phyloP scores from a whole-genome alignment of 30 jellyfish, hydroid and myxozoan genomes.

The Pseudorhiza aurosa region DNA sequence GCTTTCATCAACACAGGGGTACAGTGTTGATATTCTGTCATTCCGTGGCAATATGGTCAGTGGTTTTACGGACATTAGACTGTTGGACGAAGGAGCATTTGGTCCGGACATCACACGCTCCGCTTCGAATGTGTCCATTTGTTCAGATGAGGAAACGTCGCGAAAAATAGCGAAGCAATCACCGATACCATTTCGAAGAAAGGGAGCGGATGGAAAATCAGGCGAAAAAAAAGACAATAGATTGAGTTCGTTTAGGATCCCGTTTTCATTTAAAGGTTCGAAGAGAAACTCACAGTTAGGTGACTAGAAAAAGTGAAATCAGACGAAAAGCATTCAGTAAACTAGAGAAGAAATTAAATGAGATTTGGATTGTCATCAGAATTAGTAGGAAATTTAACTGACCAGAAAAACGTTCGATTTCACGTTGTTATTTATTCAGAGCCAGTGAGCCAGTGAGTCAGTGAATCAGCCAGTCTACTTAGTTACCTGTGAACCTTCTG shows the following conservation, averaged over 20 bases:
- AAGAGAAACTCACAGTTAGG: conserved; percentile 77
- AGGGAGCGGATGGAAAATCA: conserved; percentile 35
- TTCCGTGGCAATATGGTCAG: conserved; percentile 82
- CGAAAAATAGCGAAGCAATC: conserved; percentile 79
- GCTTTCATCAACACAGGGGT: conserved; percentile 74
- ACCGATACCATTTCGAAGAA: conserved; percentile 59
- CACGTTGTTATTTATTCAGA: too few relatives aligned
- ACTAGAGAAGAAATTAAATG: too few relatives aligned
- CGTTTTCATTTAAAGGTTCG: conserved; percentile 85
- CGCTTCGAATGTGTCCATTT: conserved; percentile 84
- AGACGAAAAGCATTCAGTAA: too few relatives aligned
- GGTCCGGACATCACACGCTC: conserved; percentile 70
- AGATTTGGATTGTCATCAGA: too few relatives aligned
- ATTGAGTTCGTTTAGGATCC: conserved; percentile 79
- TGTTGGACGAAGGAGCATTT: conserved; percentile 52
- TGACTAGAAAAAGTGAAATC: conserved; percentile 47
- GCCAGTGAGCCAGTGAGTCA: too few relatives aligned
- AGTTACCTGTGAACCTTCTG: too few relatives aligned
- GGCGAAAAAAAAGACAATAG: conserved; percentile 78
- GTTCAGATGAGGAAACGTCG: conserved; percentile 97
- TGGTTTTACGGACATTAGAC: conserved; percentile 54
- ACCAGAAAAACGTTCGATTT: too few relatives aligned
- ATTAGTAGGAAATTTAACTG: too few relatives aligned
- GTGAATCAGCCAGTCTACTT: too few relatives aligned
- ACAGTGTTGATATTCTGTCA: conserved; percentile 72